Percentiles rank a stretch among this genome's conserved stretches.
Conservation (phyloP, 1,140 invertebrate species). For the Argopecten irradians region DNA sequence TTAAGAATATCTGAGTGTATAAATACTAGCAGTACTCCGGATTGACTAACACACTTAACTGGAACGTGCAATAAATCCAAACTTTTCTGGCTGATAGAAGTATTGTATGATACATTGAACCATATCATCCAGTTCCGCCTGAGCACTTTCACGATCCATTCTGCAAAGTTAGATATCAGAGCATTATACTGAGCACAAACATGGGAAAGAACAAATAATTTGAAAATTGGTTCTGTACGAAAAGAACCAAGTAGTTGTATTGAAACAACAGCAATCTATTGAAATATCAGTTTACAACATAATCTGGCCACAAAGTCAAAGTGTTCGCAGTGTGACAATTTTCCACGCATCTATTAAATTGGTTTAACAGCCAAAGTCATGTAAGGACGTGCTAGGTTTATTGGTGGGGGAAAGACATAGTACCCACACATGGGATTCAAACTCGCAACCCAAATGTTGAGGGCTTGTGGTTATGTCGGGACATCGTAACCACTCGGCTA, state of each 20-base stretch:
- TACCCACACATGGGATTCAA: no score
- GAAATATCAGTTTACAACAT: not conserved
- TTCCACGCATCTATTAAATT: no score
- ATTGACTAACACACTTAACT: not conserved
- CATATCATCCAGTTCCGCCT: slow-evolving; percentile 84
- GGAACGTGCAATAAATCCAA: slow-evolving; percentile 81
- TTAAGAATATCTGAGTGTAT: no score
- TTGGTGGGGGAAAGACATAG: no score
- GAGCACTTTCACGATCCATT: slow-evolving; percentile 81
- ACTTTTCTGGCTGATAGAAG: slow-evolving; percentile 87
- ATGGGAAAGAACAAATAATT: no score
- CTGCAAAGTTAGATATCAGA: slow-evolving; percentile 79
- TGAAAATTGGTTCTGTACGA: no score
- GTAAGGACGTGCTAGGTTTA: no score
- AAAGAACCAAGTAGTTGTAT: not conserved
- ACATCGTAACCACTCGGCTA: no score
- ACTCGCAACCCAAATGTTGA: no score
- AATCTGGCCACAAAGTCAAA: not conserved
- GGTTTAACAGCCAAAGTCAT: no score
- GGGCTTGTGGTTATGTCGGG: no score
- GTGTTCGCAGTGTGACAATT: not conserved
- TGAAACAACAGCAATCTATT: not conserved
- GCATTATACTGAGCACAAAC: no score
- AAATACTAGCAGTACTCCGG: not conserved
- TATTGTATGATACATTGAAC: slow-evolving; percentile 87